A percentile compares a stretch with the other conserved stretches of the same genome.
Conservation (phyloP, 2,113 vertebrate species). For the Pavo muticus region DNA sequence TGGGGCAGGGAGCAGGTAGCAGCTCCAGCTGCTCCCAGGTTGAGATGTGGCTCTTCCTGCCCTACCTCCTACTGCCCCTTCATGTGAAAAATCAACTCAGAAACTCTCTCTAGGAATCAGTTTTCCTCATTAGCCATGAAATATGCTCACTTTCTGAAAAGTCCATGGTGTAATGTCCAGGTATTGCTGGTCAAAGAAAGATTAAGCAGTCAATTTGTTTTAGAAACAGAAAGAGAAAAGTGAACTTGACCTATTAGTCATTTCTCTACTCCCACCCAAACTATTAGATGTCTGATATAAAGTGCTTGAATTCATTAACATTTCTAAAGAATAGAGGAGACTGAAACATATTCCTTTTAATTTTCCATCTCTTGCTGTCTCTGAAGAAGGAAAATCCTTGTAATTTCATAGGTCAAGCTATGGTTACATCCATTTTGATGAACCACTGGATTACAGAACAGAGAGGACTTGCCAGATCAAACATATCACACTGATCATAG, state of each 20-base stretch:
- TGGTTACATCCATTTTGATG: neutral
- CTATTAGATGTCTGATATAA: neutral
- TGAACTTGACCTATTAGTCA: conserved; percentile 12
- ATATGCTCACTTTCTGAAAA: conserved; percentile 12
- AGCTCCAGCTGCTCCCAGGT: neutral
- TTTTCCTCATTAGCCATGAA: neutral
- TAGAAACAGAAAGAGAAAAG: conserved; percentile 17
- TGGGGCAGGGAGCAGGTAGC: neutral
- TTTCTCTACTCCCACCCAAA: conserved; percentile 26
- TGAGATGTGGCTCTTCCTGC: neutral
- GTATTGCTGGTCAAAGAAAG: conserved; percentile 1
- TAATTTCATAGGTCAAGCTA: neutral
- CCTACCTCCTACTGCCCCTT: neutral
- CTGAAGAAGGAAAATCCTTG: neutral
- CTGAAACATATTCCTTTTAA: neutral
- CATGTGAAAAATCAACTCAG: neutral
- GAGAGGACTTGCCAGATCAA: neutral
- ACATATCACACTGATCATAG: neutral
- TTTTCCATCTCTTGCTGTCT: neutral
- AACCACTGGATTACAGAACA: neutral
- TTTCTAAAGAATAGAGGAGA: neutral
- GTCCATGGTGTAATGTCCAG: neutral
- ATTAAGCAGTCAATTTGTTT: conserved; percentile 24
- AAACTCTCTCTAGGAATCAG: neutral
- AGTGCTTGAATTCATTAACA: neutral